Evolutionary conservation across 2,113 vertebrate species (phyloP), one percentile per base, ranked within the genome.

Genomic region (Rhinolophus ferrumequinum): DNA sequence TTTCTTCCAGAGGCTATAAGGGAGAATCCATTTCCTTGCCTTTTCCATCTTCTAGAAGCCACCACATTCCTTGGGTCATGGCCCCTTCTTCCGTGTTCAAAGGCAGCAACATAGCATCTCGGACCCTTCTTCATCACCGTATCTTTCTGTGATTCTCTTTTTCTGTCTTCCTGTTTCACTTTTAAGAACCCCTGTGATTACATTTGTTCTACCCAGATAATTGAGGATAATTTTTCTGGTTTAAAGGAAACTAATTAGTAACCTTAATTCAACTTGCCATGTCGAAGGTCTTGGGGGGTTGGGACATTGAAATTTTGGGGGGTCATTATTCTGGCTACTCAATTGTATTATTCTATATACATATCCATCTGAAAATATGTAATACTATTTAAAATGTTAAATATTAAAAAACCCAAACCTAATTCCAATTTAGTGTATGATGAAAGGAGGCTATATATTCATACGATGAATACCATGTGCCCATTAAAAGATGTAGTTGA

Each of bases 231-330:
- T 88, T 22, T 86, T 80, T 16, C 76, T 62, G 73, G 19, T 44
- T 83, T 81, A 76, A 88, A 82, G 30, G 52, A 30, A 86, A 18
- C 30, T 90, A 73, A 73, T 90, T 54, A 90, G n/a, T 66, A 89
- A 88, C n/a, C 22, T 92, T 81, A 89, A 67, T 69, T 81, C 33
- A 54, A 64, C 6, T 69, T 90, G 75, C 19, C 35, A 24, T 41
- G 76, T 70, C 67, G 26, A 30, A 91, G 50, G 41, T 75, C 50
- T 16, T 87, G n/a, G 30, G 30, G 60, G 52, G 62, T 64, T 35
- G 47, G 56, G 26, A n/a, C 41, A 69, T 1, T 47, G 28, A 90
- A 33, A 21, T 73, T 95, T 88, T 60, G 66, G 70, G n/a, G 47
- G 33, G 3, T n/a, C 50, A 62, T 67, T 73, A 95, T 90, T 67